Conservation (phyloP, 2,113 vertebrate genomes). For the Regulus satrapa region DNA sequence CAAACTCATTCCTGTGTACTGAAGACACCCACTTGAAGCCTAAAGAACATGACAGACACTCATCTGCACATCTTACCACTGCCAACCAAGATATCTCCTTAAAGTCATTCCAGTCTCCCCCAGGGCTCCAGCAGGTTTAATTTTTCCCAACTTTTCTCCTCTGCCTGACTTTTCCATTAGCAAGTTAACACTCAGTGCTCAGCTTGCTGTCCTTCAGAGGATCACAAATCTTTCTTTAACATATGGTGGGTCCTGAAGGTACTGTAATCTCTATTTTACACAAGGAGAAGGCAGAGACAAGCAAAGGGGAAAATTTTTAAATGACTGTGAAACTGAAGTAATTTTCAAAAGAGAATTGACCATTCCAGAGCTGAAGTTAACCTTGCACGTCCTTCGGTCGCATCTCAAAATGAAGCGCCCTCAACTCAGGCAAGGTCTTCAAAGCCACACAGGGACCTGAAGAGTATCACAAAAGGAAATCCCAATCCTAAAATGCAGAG, state of each 20-base stretch:
- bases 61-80: background rate
- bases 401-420: background rate
- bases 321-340: background rate
- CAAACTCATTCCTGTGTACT: background rate
- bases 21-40: background rate
- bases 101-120: background rate
- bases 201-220: background rate
- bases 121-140: background rate
- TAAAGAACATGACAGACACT: background rate
- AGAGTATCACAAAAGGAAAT: background rate
- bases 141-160: background rate
- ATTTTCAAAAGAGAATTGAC: background rate
- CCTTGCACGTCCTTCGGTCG: background rate
- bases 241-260: background rate
- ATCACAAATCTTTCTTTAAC: background rate
- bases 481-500: background rate
- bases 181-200: background rate
- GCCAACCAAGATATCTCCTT: background rate
- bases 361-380: background rate
- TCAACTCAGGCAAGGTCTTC: background rate
- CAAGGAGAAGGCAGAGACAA: background rate
- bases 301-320: background rate
- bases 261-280: background rate
- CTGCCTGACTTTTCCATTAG: background rate
- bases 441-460: background rate